These are phyloP conservation scores for Xenopus laevis DNA, from an alignment of 2,113 vertebrate genomes.

Conservation along the genomic window DNA sequence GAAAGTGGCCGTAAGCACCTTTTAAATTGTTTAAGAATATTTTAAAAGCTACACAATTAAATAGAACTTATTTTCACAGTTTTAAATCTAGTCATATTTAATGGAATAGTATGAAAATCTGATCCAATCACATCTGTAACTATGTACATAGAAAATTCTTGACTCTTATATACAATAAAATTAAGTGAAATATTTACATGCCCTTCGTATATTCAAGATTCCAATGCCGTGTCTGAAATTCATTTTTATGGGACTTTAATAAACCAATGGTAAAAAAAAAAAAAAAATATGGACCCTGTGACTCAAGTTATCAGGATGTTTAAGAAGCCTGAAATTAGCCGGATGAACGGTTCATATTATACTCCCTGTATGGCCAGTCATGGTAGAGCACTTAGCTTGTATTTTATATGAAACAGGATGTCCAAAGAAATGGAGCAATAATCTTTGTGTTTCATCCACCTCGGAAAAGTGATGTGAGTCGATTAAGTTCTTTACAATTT, in stretches of 20 bases:
- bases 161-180: slow-evolving; percentile 32
- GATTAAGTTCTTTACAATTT: slow-evolving; percentile 91
- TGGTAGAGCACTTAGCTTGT: slow-evolving; percentile 58
- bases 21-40: too few species aligned
- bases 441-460: slow-evolving; percentile 72
- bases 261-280: neutral
- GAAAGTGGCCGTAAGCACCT: too few species aligned
- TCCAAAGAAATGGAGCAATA: slow-evolving; percentile 35
- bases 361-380: slow-evolving; percentile 52
- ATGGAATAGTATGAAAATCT: neutral
- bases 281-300: slow-evolving; percentile 7
- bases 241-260: slow-evolving; percentile 1
- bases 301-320: slow-evolving; percentile 34
- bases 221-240: neutral
- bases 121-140: neutral
- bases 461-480: slow-evolving; percentile 87
- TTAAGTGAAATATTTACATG: slow-evolving; percentile 27
- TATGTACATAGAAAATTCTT: neutral
- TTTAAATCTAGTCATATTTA: neutral
- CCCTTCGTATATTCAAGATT: slow-evolving; percentile 5
- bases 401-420: slow-evolving; percentile 50
- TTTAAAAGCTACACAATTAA: too few species aligned
- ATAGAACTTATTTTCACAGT: too few species aligned
- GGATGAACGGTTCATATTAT: neutral
- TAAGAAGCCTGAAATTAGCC: slow-evolving; percentile 9